Evolutionary conservation across 2,888 invertebrate genomes (phyloP).

Genomic region (Antheraea assamensis): DNA sequence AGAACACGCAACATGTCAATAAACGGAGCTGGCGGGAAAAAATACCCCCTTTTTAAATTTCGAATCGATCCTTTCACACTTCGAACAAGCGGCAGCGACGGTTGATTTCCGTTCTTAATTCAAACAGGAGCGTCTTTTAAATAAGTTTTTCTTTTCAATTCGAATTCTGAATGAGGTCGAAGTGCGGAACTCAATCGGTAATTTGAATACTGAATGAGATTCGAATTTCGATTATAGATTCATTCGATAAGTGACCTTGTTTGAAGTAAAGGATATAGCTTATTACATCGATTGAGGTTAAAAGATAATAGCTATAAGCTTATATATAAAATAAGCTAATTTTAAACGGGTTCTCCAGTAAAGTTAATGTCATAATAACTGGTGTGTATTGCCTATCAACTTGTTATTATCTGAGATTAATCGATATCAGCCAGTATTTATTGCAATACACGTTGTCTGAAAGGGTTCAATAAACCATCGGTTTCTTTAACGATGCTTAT

Average conservation of each 20-base stretch:
- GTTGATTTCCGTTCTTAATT: conserved; percentile 81
- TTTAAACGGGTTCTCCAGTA: conserved; percentile 29
- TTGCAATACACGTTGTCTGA: conserved; percentile 32
- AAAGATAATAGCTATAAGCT: conserved; percentile 39
- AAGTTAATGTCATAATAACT: conserved; percentile 29
- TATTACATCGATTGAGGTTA: conserved; percentile 72
- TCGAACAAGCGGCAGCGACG: conserved; percentile 75
- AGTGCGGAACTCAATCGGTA: conserved; percentile 71
- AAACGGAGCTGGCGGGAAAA: conserved; percentile 58
- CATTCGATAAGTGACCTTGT: conserved; percentile 80
- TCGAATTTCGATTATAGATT: conserved; percentile 79
- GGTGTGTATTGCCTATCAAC: conserved; percentile 21
- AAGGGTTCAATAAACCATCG: conserved; percentile 19
- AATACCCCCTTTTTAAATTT: conserved; percentile 64
- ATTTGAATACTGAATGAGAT: conserved; percentile 71
- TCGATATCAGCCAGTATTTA: conserved; percentile 42
- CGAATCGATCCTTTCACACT: conserved; percentile 81
- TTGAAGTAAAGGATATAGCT: conserved; percentile 73
- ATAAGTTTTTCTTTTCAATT: conserved; percentile 63
- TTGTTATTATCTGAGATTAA: conserved; percentile 41
- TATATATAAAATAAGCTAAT: conserved; percentile 39
- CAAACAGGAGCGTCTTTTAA: conserved; percentile 72
- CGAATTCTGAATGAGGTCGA: conserved; percentile 56
- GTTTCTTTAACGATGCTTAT: conserved; percentile 7
- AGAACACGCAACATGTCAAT: conserved; percentile 70